Percentiles rank a stretch among this genome's conserved stretches.
Conservation (phyloP, 1,140 invertebrate species). For the Oryzaephilus surinamensis region DNA sequence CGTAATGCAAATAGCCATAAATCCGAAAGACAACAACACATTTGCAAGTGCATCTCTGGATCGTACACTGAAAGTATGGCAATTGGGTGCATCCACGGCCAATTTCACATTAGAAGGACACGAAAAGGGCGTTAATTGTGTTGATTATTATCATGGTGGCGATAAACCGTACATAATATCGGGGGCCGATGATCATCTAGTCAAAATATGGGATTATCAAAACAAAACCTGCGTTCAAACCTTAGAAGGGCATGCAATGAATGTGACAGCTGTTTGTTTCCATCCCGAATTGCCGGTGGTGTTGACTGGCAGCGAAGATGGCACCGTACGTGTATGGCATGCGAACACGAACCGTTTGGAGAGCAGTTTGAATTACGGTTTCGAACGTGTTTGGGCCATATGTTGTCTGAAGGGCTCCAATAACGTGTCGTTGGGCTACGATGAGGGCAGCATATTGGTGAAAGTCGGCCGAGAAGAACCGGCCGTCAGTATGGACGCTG, state of each 20-base stretch:
- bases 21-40: conserved; percentile 99
- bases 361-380: conserved; percentile 94
- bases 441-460: conserved; percentile 96
- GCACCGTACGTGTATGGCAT: conserved; percentile 94
- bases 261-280: conserved; percentile 87
- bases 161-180: conserved; percentile 99
- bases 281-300: conserved; percentile 97
- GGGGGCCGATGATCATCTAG: conserved; percentile 92
- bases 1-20: conserved; percentile 99
- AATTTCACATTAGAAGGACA: conserved; percentile 99
- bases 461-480: conserved; percentile 97
- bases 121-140: conserved; percentile 99
- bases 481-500: conserved; percentile 97
- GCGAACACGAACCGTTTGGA: conserved; percentile 95
- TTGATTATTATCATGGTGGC: conserved; percentile 97
- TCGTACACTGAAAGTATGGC: conserved; percentile 82
- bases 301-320: conserved; percentile 94
- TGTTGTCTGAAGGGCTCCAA: conserved; percentile 92
- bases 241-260: conserved; percentile 92
- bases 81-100: conserved; percentile 76
- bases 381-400: conserved; percentile 97
- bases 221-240: conserved; percentile 99
- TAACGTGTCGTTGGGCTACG: conserved; percentile 89
- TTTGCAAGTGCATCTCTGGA: conserved; percentile 98
- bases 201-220: conserved; percentile 99